phyloP scores from a whole-genome alignment of 2,113 vertebrate species.

The Myotis brandtii region DNA sequence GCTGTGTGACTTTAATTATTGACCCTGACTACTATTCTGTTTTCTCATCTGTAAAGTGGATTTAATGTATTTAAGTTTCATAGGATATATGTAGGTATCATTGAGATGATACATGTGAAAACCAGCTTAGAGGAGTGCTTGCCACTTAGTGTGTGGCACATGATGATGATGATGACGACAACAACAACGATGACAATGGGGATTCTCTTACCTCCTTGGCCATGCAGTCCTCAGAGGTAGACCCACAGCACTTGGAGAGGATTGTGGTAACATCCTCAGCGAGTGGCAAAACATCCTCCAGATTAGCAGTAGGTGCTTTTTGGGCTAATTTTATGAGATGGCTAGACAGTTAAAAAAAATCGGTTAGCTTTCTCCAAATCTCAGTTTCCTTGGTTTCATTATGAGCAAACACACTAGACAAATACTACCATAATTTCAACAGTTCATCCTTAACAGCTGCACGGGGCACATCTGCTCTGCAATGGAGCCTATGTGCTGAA shows the following conservation, averaged over 20 bases:
- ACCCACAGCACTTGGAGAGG: conserved; percentile 84
- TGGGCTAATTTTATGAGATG: conserved; percentile 83
- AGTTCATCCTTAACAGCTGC: not conserved
- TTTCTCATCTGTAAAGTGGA: not conserved
- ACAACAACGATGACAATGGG: not conserved
- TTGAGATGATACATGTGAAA: not conserved
- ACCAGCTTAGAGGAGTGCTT: not conserved
- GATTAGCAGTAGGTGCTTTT: conserved; percentile 79
- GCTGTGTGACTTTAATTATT: not conserved
- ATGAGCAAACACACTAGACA: not conserved
- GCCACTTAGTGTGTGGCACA: not conserved
- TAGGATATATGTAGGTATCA: not conserved
- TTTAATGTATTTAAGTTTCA: not conserved
- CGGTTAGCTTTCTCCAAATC: not conserved
- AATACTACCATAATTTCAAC: not conserved
- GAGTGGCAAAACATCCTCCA: conserved; percentile 82
- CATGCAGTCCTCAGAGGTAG: conserved; percentile 81
- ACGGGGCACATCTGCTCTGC: not conserved
- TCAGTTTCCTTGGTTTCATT: not conserved
- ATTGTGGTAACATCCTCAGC: conserved; percentile 71
- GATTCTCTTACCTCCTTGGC: conserved; percentile 78
- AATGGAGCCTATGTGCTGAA: not conserved
- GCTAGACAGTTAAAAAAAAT: conserved; percentile 70
- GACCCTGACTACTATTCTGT: not conserved
- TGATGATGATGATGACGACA: too few species aligned